phyloP scores from a whole-genome alignment of 2,888 invertebrate genomes.

The Branchipolynoe longqiensis region DNA sequence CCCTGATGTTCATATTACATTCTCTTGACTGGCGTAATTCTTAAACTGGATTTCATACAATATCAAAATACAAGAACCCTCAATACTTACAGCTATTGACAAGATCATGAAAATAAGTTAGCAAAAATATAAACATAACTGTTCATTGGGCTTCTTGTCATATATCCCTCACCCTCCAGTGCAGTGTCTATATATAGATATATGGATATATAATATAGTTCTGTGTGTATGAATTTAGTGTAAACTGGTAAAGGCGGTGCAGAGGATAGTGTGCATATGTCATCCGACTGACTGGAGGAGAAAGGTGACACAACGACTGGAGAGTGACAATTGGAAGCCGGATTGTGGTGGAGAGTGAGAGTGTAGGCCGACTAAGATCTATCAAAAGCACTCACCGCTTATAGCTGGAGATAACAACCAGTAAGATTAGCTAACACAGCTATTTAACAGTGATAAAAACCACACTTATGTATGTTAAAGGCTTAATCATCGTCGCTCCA shows the following conservation, averaged over 20 bases:
- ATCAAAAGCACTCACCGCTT: too few relatives aligned
- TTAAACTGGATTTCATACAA: slow-evolving; percentile 54
- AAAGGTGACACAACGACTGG: slow-evolving; percentile 16
- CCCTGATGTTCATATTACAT: slow-evolving; percentile 60
- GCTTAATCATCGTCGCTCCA: too few relatives aligned
- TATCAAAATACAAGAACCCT: slow-evolving; percentile 59
- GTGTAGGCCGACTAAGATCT: not conserved
- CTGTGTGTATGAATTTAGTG: slow-evolving; percentile 41
- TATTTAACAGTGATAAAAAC: too few relatives aligned
- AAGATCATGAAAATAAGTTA: slow-evolving; percentile 56
- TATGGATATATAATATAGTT: slow-evolving; percentile 29
- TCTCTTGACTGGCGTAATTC: slow-evolving; percentile 51
- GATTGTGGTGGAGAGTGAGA: not conserved
- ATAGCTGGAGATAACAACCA: too few relatives aligned
- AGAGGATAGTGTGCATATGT: slow-evolving; percentile 45
- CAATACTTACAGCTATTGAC: slow-evolving; percentile 56
- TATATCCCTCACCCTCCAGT: slow-evolving; percentile 24
- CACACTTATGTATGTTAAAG: too few relatives aligned
- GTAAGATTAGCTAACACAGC: too few relatives aligned
- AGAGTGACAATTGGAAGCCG: slow-evolving; percentile 6
- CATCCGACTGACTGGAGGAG: slow-evolving; percentile 18
- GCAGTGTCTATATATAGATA: slow-evolving; percentile 37
- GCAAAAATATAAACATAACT: slow-evolving; percentile 60
- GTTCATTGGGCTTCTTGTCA: slow-evolving; percentile 28
- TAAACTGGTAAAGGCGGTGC: slow-evolving; percentile 23